A percentile compares a stretch with the other conserved stretches of the same genome.
These are phyloP conservation scores for Tuta absoluta DNA, from an alignment of 2,888 invertebrate species.

Conservation along the genomic window DNA sequence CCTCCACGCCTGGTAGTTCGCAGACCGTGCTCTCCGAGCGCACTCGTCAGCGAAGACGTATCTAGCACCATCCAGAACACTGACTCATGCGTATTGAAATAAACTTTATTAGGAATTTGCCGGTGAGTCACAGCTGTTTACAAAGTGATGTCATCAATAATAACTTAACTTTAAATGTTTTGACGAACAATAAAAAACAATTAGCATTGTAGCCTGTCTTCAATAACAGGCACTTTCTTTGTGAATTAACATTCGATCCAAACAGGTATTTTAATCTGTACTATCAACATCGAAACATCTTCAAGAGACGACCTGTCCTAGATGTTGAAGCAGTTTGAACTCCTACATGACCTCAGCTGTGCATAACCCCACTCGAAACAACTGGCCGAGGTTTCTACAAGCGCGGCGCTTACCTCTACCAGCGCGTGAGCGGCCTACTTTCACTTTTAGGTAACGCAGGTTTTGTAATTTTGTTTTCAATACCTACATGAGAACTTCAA, in stretches of 20 bases:
- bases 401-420: constrained; percentile 14
- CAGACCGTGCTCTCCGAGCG: constrained; percentile 31
- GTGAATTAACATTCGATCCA: constrained; percentile 48
- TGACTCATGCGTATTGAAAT: constrained; percentile 27
- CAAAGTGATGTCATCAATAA: constrained; percentile 19
- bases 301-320: constrained; percentile 9
- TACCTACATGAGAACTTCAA: constrained; percentile 11
- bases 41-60: constrained; percentile 27
- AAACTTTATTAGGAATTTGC: constrained; percentile 27
- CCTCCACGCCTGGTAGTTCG: constrained; percentile 29
- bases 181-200: not conserved
- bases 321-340: constrained; percentile 4
- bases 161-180: constrained; percentile 10
- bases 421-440: constrained; percentile 33
- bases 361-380: constrained; percentile 23
- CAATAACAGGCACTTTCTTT: constrained; percentile 33
- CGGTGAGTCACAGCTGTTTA: constrained; percentile 37
- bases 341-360: constrained; percentile 2
- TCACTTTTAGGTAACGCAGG: constrained; percentile 48
- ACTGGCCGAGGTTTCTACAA: constrained; percentile 27
- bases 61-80: constrained; percentile 16
- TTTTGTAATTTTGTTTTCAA: constrained; percentile 33
- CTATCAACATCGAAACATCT: constrained; percentile 16
- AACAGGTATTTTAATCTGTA: constrained; percentile 43
- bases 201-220: constrained; percentile 24